Conservation (phyloP, 2,888 invertebrate species). For the Phalera bucephala region DNA sequence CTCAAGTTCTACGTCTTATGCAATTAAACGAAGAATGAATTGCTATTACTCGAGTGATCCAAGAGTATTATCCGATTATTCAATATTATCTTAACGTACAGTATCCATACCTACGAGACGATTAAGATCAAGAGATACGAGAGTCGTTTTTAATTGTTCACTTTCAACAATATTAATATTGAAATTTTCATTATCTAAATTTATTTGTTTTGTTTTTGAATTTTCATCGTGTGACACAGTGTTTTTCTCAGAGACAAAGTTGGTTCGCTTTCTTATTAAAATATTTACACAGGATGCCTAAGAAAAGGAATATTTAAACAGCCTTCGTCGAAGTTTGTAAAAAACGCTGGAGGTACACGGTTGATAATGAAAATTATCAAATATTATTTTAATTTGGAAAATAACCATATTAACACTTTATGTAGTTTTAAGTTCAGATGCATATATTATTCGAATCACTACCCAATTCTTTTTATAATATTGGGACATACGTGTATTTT, state of each 20-base stretch:
- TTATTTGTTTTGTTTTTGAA: not conserved
- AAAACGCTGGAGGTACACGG: not conserved
- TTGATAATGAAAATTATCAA: no score
- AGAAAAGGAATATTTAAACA: constrained; percentile 9
- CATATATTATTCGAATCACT: no score
- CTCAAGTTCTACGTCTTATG: constrained; percentile 8
- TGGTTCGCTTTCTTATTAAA: constrained; percentile 6
- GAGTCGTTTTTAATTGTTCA: not conserved
- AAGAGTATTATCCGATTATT: constrained; percentile 18
- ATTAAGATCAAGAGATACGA: constrained; percentile 7
- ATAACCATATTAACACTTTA: no score
- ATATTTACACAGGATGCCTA: constrained; percentile 8
- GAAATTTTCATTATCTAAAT: not conserved
- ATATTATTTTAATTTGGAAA: no score
- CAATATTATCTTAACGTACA: constrained; percentile 13
- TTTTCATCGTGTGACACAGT: not conserved
- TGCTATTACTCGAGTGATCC: constrained; percentile 13
- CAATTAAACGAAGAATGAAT: constrained; percentile 16
- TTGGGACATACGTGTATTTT: no score
- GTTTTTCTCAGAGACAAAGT: not conserved
- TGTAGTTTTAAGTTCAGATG: no score
- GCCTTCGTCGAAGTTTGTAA: not conserved
- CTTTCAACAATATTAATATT: not conserved
- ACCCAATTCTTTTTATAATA: no score
- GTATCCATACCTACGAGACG: constrained; percentile 8